Evolutionary conservation across 2,113 vertebrate genomes (phyloP).

Genomic region (Cheilinus undulatus): DNA sequence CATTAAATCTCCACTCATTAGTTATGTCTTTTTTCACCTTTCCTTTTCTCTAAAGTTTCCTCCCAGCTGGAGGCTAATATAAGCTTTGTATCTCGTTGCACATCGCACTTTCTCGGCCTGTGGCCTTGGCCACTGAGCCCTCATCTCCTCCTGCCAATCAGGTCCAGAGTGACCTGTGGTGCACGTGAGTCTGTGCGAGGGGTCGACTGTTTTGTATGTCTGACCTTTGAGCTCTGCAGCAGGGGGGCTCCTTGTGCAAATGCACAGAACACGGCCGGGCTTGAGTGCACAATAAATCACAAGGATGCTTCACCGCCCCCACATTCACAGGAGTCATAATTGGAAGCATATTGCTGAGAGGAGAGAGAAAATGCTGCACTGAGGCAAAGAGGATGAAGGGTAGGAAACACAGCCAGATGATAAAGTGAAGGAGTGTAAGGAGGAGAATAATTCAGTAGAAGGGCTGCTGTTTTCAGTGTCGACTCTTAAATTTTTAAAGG

Average conservation of each 20-base stretch:
- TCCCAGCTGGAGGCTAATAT: slow-evolving; percentile 45
- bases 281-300: slow-evolving; percentile 90
- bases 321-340: slow-evolving; percentile 87
- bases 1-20: too few relatives aligned
- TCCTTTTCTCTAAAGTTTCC: slow-evolving; percentile 13
- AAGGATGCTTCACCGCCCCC: slow-evolving; percentile 48
- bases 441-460: slow-evolving; percentile 34
- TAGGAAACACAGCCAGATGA: slow-evolving; percentile 61
- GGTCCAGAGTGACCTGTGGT: slow-evolving; percentile 20
- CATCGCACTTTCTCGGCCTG: slow-evolving; percentile 43
- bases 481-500: slow-evolving; percentile 33
- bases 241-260: slow-evolving; percentile 88
- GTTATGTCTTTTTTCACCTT: slow-evolving; percentile 33
- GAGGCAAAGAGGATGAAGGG: slow-evolving; percentile 43
- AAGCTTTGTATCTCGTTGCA: slow-evolving; percentile 45
- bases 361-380: slow-evolving; percentile 47
- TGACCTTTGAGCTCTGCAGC: slow-evolving; percentile 90
- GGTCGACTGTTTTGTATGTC: slow-evolving; percentile 85
- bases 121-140: slow-evolving; percentile 31
- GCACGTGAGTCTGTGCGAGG: slow-evolving; percentile 60
- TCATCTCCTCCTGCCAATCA: slow-evolving; percentile 68
- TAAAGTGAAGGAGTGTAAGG: slow-evolving; percentile 20
- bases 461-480: slow-evolving; percentile 24
- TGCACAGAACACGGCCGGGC: slow-evolving; percentile 87
- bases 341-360: slow-evolving; percentile 89